Percentiles rank a stretch among this genome's conserved stretches.
phyloP scores from a whole-genome alignment of 37 sponge, comb jelly and placozoan species.

The Oopsacas minuta region DNA sequence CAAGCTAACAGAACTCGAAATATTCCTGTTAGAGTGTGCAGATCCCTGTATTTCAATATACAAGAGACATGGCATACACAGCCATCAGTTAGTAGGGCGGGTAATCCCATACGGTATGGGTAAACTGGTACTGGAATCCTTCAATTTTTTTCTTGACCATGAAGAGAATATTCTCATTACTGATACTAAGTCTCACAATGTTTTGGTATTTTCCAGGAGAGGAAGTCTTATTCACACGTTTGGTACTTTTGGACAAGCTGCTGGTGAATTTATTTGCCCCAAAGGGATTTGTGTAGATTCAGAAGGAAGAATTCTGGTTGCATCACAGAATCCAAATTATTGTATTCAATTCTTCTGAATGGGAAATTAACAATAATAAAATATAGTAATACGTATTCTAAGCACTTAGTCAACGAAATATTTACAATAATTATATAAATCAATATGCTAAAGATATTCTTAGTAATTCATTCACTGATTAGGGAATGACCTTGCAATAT shows the following conservation, averaged over 20 bases:
- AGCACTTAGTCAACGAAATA: too few relatives aligned
- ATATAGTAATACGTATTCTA: too few relatives aligned
- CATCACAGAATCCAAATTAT: conserved; percentile 9
- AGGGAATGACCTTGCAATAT: too few relatives aligned
- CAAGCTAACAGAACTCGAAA: neutral
- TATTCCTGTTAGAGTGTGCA: neutral
- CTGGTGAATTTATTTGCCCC: neutral
- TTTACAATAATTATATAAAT: too few relatives aligned
- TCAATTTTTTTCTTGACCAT: neutral
- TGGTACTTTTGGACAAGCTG: neutral
- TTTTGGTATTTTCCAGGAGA: neutral
- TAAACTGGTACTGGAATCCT: neutral
- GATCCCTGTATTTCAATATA: neutral
- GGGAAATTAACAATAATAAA: too few relatives aligned
- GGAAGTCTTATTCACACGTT: neutral
- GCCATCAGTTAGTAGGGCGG: neutral
- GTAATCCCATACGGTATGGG: neutral
- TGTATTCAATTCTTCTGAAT: neutral
- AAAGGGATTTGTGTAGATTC: neutral
- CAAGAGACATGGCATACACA: neutral
- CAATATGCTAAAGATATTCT: too few relatives aligned
- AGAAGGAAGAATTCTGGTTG: neutral
- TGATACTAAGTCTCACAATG: neutral
- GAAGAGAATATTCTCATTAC: neutral
- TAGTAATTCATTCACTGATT: too few relatives aligned